phyloP scores from a whole-genome alignment of 2,113 vertebrate species.

The Procapra przewalskii region DNA sequence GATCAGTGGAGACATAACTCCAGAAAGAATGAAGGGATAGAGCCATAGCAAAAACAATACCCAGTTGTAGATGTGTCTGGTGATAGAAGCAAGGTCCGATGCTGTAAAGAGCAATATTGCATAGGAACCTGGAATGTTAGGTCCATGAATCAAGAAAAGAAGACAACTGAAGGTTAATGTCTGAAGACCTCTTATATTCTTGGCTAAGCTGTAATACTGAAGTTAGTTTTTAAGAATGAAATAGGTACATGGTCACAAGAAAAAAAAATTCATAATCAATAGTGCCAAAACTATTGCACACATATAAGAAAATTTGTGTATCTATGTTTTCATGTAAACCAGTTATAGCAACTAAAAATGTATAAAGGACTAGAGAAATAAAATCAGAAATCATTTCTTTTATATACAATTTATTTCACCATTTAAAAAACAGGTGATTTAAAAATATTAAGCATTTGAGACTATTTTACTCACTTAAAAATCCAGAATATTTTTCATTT shows the following conservation, averaged over 20 bases:
- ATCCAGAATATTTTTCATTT: background rate
- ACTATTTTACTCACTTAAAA: background rate
- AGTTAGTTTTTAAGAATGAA: background rate
- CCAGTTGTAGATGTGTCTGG: too few relatives aligned
- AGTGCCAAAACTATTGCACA: background rate
- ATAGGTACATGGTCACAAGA: background rate
- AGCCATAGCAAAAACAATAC: too few relatives aligned
- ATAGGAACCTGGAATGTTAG: too few relatives aligned
- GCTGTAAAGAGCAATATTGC: too few relatives aligned
- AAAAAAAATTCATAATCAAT: background rate
- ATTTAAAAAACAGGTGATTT: background rate
- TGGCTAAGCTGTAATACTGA: background rate
- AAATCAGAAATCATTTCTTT: conserved; percentile 3
- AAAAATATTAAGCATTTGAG: background rate
- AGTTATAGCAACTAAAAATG: background rate
- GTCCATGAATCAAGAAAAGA: background rate
- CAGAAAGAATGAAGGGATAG: too few relatives aligned
- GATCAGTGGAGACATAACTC: too few relatives aligned
- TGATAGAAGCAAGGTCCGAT: too few relatives aligned
- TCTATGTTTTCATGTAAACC: background rate
- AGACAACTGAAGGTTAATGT: background rate
- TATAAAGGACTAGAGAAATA: background rate
- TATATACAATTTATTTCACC: background rate
- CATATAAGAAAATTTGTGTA: background rate
- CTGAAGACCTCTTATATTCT: background rate